Evolutionary conservation across 1,140 invertebrate genomes (phyloP), one percentile per base, ranked within the genome.

Genomic region (Geopemphigus sp.): DNA sequence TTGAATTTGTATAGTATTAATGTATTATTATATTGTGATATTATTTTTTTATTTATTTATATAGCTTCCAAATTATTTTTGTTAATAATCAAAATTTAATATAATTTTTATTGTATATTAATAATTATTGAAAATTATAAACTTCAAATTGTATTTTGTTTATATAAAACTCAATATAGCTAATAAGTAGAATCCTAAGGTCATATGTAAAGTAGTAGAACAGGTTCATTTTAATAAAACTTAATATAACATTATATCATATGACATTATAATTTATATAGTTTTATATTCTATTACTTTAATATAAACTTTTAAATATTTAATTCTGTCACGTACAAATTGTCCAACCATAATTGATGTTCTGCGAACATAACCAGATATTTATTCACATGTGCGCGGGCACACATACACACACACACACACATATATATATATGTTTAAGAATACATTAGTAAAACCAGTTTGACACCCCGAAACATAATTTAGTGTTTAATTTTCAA

Each of bases 401-500:
- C 19, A 6, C 32, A 8, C 32, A 39, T 8, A 39, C 32, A 39
- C 32, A 39, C 3, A 39, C 8, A 8, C 3, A 3, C 3, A 39
- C 32, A 39, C 32, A 39, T 45, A 22, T 66, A 45, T 47, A 66
- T 66, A 17, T 54, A 54, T 72, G 54, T 54, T 53, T 39, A 45
- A 76, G 72, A 76, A 56, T 76, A 76, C 32, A 57, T 76, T 76
- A 57, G 54, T 57, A 76, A 59, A 76, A 76, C 72, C 72, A 39
- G 72, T 76, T 76, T 76, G 72, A 76, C 72, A 76, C 72, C 72
- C 72, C 22, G 32, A 59, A 76, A 76, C 68, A 72, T 72, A 72
- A 72, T 54, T 72, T 17, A 72, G 50, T 54, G 47, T 72, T 72
- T 19, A 72, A 72, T 72, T 24, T 76, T 76, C 53, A 76, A 76